These are phyloP conservation scores for Tachystola acroxantha DNA, from an alignment of 2,888 invertebrate genomes.

Conservation along the genomic window DNA sequence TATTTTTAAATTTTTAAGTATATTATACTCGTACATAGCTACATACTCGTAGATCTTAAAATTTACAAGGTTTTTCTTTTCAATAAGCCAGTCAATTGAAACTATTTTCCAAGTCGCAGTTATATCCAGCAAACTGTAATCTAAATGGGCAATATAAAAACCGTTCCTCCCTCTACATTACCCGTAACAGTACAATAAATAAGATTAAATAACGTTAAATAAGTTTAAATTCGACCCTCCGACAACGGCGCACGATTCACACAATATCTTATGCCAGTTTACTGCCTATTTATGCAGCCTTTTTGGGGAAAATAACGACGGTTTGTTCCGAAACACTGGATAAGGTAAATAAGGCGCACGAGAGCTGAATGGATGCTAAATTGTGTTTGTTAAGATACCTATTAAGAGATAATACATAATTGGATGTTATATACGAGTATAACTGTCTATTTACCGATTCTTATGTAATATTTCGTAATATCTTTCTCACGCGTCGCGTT, in stretches of 20 bases:
- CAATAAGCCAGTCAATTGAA: too few relatives aligned
- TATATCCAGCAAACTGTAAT: too few relatives aligned
- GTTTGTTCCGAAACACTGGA: constrained; percentile 3
- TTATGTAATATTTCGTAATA: too few relatives aligned
- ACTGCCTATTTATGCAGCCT: constrained; percentile 38
- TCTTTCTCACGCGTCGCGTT: too few relatives aligned
- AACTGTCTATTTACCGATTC: too few relatives aligned
- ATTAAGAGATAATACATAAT: background rate
- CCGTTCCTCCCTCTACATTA: too few relatives aligned
- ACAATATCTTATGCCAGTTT: constrained; percentile 43
- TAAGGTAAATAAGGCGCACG: constrained; percentile 1
- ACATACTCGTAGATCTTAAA: too few relatives aligned
- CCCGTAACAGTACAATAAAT: constrained; percentile 24
- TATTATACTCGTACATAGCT: too few relatives aligned
- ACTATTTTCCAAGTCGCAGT: too few relatives aligned
- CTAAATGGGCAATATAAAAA: too few relatives aligned
- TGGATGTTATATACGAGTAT: background rate
- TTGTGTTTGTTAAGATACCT: constrained; percentile 3
- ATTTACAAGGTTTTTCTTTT: too few relatives aligned
- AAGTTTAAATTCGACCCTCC: constrained; percentile 39
- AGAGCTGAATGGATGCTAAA: constrained; percentile 7
- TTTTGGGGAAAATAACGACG: constrained; percentile 38
- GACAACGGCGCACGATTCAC: constrained; percentile 33
- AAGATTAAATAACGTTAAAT: constrained; percentile 26
- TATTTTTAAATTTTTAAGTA: too few relatives aligned